A percentile compares a stretch with the other conserved stretches of the same genome.
Evolutionary conservation across 2,113 vertebrate genomes (phyloP).

Genomic region (Columbina picui): DNA sequence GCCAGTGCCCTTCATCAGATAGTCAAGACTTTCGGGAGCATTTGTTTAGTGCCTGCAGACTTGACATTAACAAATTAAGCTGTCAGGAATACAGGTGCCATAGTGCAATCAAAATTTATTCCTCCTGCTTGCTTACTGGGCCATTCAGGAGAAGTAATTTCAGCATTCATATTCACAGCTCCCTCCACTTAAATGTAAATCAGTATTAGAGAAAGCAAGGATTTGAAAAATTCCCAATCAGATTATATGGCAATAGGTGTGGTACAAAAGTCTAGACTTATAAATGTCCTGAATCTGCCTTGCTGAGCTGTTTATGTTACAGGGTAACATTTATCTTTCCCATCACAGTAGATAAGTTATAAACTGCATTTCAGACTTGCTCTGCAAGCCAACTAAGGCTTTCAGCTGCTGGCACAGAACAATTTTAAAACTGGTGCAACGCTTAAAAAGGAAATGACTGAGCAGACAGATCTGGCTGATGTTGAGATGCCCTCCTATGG

Average conservation of each 20-base stretch:
- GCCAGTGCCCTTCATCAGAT: conserved; percentile 5
- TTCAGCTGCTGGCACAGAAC: neutral
- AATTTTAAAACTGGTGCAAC: neutral
- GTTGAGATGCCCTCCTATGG: neutral
- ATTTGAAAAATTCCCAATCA: neutral
- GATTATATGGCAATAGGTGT: neutral
- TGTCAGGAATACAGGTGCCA: conserved; percentile 40
- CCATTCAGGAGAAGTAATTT: neutral
- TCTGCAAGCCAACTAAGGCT: neutral
- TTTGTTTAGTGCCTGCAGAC: neutral
- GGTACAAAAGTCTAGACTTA: neutral
- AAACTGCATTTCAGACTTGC: neutral
- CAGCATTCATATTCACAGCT: neutral
- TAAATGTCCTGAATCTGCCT: neutral
- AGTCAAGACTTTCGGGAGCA: neutral
- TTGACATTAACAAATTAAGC: conserved; percentile 31
- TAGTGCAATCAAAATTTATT: conserved; percentile 16
- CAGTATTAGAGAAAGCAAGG: neutral
- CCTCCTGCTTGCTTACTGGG: neutral
- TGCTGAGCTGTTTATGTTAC: neutral
- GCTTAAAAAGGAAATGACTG: conserved; percentile 44
- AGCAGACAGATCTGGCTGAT: neutral
- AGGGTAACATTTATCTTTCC: neutral
- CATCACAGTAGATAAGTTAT: neutral
- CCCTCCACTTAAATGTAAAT: neutral